Base-by-base conservation (phyloP, 2,888 invertebrate species). In the Carcina quercana region DNA sequence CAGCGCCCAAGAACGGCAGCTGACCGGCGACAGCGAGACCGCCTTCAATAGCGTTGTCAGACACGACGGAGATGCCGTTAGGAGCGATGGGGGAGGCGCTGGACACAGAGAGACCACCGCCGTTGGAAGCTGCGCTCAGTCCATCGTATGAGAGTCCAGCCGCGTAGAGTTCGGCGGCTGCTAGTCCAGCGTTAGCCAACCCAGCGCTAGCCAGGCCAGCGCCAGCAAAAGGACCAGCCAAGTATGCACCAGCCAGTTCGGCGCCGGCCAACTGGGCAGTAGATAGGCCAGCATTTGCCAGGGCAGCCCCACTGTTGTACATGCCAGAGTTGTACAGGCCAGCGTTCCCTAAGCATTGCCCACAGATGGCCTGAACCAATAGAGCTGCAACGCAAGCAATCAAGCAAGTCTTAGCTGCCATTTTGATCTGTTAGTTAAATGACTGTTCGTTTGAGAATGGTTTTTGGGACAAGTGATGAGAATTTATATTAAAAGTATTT, bases 41-140 rank as follows among this genome's bases (percentile, higher is more conserved):
- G 0, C 59, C 59, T 21, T 53, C 51, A 11, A 56, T 54, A 1
- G 43, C 39, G 31, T 55, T 53, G 13, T 57, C 59, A 15, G 56
- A 50, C 1, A 46, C 13, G 2, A 57, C 42, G 1, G 47, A 42
- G 8, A 58, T 40, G 10, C 56, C 54, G 28, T 36, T 43, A 4
- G 56, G 49, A 8, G 47, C 24, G 19, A 43, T 36, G 2, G 50
- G 47, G 5, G 54, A 53, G 2, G 46, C 8, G 32, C 42, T 37
- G 26, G 32, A 19, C n/a, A 13, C 25, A 13, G 10, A 14, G 14
- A 25, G 2, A 1, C 7, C 14, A 14, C 25, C 25, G 7, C 8
- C 8, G 14, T 14, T 25, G 25, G 8, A 8, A 13, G 8, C 25
- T 13, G 8, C 6, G 10, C 10, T 11, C 11, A 24, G 11, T 2